Percentiles rank a stretch among this genome's conserved stretches.
These are phyloP conservation scores for Dugesia japonica DNA, from an alignment of 2,888 invertebrate genomes.

Conservation along the genomic window DNA sequence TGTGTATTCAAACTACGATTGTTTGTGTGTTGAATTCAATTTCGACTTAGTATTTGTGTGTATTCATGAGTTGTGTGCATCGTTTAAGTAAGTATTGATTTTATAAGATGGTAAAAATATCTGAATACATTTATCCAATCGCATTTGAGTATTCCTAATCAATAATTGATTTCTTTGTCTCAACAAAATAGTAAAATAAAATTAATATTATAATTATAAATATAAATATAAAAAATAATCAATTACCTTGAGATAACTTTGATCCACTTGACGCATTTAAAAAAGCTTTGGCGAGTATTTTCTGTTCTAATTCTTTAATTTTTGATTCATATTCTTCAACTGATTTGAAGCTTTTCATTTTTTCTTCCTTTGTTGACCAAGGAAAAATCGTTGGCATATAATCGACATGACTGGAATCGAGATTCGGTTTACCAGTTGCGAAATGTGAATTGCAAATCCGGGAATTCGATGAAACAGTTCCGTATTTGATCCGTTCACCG, in stretches of 20 bases:
- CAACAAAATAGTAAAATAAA: neutral
- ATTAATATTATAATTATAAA: too few species aligned
- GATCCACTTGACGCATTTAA: slow-evolving; percentile 15
- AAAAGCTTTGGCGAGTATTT: neutral
- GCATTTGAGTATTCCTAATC: neutral
- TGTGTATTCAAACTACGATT: neutral
- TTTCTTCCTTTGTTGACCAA: slow-evolving; percentile 4
- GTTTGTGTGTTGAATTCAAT: neutral
- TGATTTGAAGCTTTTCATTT: neutral
- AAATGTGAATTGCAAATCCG: neutral
- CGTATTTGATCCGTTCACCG: slow-evolving; percentile 15
- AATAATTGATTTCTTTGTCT: slow-evolving; percentile 14
- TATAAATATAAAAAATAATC: too few species aligned
- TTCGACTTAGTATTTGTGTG: neutral
- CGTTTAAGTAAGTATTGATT: neutral
- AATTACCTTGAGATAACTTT: neutral
- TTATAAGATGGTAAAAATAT: slow-evolving; percentile 2
- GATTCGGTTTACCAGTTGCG: slow-evolving; percentile 7
- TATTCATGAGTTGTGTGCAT: slow-evolving; percentile 8
- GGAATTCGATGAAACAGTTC: neutral
- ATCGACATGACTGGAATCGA: neutral
- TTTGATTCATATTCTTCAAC: slow-evolving; percentile 15
- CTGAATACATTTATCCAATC: neutral
- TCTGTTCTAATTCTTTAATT: neutral
- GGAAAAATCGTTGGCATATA: slow-evolving; percentile 10